phyloP scores from a whole-genome alignment of 2,888 invertebrate species.

The Fabriciana adippe region DNA sequence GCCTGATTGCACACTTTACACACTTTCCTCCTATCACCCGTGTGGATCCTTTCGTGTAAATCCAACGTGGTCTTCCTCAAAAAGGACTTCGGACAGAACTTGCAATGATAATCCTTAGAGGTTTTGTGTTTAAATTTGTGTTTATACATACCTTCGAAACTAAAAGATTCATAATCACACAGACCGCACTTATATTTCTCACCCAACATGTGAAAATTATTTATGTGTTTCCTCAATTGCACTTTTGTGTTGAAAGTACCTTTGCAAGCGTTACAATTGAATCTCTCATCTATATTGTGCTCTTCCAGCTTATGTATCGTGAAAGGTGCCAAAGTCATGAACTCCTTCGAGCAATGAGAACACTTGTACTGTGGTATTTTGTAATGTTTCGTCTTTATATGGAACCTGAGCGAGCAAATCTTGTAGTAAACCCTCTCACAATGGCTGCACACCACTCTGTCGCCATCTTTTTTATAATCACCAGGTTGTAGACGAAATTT shows the following conservation, averaged over 20 bases:
- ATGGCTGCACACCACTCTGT: slow-evolving; percentile 48
- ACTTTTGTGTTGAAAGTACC: slow-evolving; percentile 58
- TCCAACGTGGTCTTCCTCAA: slow-evolving; percentile 58
- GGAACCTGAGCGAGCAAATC: slow-evolving; percentile 51
- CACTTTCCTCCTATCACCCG: slow-evolving; percentile 64
- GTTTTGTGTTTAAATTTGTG: slow-evolving; percentile 71
- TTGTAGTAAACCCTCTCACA: slow-evolving; percentile 60
- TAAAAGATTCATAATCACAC: slow-evolving; percentile 67
- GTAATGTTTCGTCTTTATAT: slow-evolving; percentile 63
- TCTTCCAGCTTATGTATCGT: slow-evolving; percentile 59
- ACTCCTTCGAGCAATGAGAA: slow-evolving; percentile 51
- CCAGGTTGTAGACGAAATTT: slow-evolving; percentile 52
- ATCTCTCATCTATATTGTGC: slow-evolving; percentile 63
- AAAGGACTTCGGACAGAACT: slow-evolving; percentile 71
- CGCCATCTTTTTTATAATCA: slow-evolving; percentile 56
- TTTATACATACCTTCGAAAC: slow-evolving; percentile 57
- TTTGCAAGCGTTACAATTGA: slow-evolving; percentile 67
- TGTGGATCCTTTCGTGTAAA: slow-evolving; percentile 54
- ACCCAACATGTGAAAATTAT: slow-evolving; percentile 69
- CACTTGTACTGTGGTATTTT: slow-evolving; percentile 55
- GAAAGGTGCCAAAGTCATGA: slow-evolving; percentile 57
- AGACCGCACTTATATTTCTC: slow-evolving; percentile 58
- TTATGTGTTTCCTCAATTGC: slow-evolving; percentile 59
- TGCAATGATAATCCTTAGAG: slow-evolving; percentile 68
- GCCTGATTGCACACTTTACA: slow-evolving; percentile 67